These are phyloP conservation scores for Sebastes fasciatus DNA, from an alignment of 2,113 vertebrate genomes.

Conservation along the genomic window DNA sequence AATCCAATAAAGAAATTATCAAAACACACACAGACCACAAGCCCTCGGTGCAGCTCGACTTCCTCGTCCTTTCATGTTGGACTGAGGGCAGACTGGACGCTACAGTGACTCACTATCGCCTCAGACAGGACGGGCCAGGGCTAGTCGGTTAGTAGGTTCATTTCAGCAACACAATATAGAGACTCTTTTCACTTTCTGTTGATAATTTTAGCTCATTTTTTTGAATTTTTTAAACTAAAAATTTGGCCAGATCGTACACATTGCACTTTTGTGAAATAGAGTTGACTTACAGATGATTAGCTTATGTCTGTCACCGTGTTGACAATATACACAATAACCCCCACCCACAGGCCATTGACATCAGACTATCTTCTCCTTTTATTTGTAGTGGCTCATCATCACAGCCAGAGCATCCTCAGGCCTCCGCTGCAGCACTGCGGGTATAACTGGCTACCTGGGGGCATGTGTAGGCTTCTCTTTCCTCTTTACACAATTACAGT, in stretches of 20 bases:
- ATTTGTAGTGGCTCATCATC: slow-evolving; percentile 46
- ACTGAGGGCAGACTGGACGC: not conserved
- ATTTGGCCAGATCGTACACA: not conserved
- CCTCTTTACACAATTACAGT: slow-evolving; percentile 47
- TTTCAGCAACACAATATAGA: too few relatives aligned
- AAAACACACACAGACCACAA: too few relatives aligned
- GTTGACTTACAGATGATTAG: not conserved
- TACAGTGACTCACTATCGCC: not conserved
- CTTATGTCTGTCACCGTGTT: slow-evolving; percentile 3
- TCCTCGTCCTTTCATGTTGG: not conserved
- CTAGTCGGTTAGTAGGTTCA: too few relatives aligned
- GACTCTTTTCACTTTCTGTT: too few relatives aligned
- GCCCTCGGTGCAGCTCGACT: too few relatives aligned
- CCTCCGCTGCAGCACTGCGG: slow-evolving; percentile 26
- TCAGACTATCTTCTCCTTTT: slow-evolving; percentile 34
- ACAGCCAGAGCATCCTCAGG: slow-evolving; percentile 27
- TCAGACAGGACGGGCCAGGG: too few relatives aligned
- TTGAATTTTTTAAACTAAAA: not conserved
- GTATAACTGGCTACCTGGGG: slow-evolving; percentile 43
- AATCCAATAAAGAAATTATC: too few relatives aligned
- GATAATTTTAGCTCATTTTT: too few relatives aligned
- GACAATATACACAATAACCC: not conserved
- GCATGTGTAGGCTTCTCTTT: slow-evolving; percentile 16
- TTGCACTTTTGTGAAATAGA: not conserved
- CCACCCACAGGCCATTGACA: slow-evolving; percentile 14